Base-by-base conservation (phyloP, 2,113 vertebrate species). In the Poecile atricapillus region DNA sequence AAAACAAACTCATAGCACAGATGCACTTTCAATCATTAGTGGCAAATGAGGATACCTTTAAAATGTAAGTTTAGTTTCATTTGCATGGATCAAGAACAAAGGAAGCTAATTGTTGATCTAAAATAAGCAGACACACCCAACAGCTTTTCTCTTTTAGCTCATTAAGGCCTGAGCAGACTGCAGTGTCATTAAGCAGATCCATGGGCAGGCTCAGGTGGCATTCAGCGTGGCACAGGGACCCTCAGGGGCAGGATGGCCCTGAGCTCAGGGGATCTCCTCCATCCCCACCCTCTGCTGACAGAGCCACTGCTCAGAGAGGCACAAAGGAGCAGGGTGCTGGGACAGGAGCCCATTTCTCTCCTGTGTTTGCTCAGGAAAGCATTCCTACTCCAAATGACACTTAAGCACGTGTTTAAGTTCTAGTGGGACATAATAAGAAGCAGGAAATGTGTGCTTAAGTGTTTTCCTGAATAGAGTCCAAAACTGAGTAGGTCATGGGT, bases 131-230 rank as follows among this genome's bases (percentile, higher is more conserved):
- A 59, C 25, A 22, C 33, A 93, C 75, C 84, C 50, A 86, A 46
- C 69, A 94, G 83, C 22, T 97, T 97, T 95, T 83, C 43, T 80
- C 80, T 94, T 97, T 96, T 87, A 88, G 62, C 69, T 97, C 94
- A 93, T 97, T 96, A 93, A 96, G 49, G 55, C 62, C 79, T 77
- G 93, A 93, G 93, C 27, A 91, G 94, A 92, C 83, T 92, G 79
- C 53, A 87, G 37, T 23, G 37, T 64, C 83, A 90, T 92, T 80
- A 79, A 81, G 84, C 62, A 95, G 93, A 91, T 75, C 77, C 27
- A 67, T 85, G 73, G 77, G 77, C 94, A 95, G 82, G 55, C 22
- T 9, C 10, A 13, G 27, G 2, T 46, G 49, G 41, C n/a, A 47
- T 23, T 64, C 27, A 79, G 83, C 43, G 71, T 80, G 87, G 33